Conservation (phyloP, 2,888 invertebrate species). For the Reticulitermes lucifugus region DNA sequence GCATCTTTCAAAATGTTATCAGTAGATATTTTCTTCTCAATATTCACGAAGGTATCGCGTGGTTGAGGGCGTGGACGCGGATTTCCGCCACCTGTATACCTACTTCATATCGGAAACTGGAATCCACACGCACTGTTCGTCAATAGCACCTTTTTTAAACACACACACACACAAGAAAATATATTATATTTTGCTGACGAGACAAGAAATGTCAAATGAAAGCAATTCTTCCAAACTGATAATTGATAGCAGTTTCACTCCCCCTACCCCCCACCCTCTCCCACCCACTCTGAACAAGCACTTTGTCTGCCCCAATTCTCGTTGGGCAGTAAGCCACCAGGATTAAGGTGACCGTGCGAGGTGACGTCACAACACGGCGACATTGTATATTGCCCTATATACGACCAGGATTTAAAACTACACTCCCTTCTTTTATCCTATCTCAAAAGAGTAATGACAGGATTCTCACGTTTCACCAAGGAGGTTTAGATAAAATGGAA, state of each 20-base stretch:
- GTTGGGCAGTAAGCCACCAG: not conserved
- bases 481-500: too few species aligned
- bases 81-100: too few species aligned
- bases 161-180: not conserved
- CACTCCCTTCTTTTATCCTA: not conserved
- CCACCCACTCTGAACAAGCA: not conserved
- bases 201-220: not conserved
- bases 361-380: not conserved
- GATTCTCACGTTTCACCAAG: not conserved
- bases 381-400: conserved; percentile 1
- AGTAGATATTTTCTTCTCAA: too few species aligned
- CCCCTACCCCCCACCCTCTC: not conserved
- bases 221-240: not conserved
- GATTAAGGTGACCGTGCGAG: not conserved
- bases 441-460: not conserved
- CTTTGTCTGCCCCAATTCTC: not conserved
- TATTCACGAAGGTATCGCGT: too few species aligned
- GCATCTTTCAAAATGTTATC: too few species aligned
- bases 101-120: too few species aligned
- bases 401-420: conserved; percentile 1
- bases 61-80: too few species aligned
- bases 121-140: too few species aligned
- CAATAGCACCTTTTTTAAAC: not conserved
- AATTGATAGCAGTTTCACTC: not conserved
- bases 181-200: not conserved